These are phyloP conservation scores for Lutjanus campechanus DNA, from an alignment of 2,797 vertebrate species.

Conservation along the genomic window DNA sequence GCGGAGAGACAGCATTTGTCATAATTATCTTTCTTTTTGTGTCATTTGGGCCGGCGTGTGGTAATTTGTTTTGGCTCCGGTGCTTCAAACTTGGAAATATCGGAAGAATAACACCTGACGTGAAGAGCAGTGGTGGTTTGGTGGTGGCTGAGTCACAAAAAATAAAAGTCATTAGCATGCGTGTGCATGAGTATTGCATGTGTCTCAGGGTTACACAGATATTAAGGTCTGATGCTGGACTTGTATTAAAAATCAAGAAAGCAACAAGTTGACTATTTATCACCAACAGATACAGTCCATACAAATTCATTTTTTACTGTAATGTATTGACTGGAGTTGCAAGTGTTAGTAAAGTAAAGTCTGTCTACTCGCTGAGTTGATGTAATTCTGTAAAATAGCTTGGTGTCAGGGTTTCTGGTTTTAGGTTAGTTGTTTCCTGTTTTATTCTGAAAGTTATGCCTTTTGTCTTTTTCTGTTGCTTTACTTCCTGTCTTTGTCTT, in stretches of 20 bases:
- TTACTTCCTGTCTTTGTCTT: too few relatives aligned
- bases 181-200: not conserved
- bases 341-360: not conserved
- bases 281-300: not conserved
- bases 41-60: not conserved
- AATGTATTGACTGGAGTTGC: too few relatives aligned
- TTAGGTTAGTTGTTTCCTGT: too few relatives aligned
- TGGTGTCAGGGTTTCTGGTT: too few relatives aligned
- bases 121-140: constrained; percentile 24
- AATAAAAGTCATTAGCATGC: not conserved
- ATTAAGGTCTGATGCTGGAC: not conserved
- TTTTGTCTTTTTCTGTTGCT: too few relatives aligned
- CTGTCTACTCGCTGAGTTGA: too few relatives aligned
- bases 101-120: constrained; percentile 22
- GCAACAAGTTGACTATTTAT: not conserved
- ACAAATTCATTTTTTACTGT: not conserved
- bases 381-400: not conserved
- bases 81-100: constrained; percentile 26
- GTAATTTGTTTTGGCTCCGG: constrained; percentile 21
- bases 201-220: constrained; percentile 7
- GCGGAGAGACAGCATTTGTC: constrained; percentile 17
- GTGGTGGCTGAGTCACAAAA: not conserved
- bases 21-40: constrained; percentile 30
- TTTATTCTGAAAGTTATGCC: too few relatives aligned
- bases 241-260: not conserved